Evolutionary conservation across 2,113 vertebrate species (phyloP), one percentile per base, ranked within the genome.

Genomic region (Salvelinus fontinalis): DNA sequence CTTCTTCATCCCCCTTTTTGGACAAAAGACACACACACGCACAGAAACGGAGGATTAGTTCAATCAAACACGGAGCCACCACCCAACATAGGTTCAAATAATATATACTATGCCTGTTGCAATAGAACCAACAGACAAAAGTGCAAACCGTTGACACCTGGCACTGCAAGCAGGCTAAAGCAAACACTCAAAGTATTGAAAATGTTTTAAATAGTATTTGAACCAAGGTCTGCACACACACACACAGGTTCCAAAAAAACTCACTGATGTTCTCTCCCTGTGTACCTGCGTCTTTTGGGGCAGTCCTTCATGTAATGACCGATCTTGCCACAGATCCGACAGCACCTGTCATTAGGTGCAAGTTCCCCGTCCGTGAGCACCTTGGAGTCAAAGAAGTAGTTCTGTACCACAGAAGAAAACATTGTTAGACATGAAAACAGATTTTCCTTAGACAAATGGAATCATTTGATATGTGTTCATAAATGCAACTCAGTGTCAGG

Each of bases 271-370:
- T 44, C 26, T 71, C 75, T 71, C 75, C 7, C 31, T 80, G 77
- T 91, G 86, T 81, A 99, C 98, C 98, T 96, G 90, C 96, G 97
- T 85, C 96, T 95, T 85, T 98, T 99, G 7, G 98, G 98, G 82
- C 98, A 99, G 85, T 99, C 97, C 92, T 99, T 99, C 97, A 99
- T 99, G 83, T 99, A 99, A 84, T 99, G 98, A 71, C 97, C 98
- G 76, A 99, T 99, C 92, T 99, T 99, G 69, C 98, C 98, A 77
- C 98, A 99, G 76, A 99, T 97, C 83, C 98, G 92, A 89, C 98
- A 99, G 89, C 98, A 99, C 77, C 98, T 89, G 90, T 99, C 98
- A 72, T 99, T 99, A 29, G 98, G 98, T 59, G 98, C 98, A 90
- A 98, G 79, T 82, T 99, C 97, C 20, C 97, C 98, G 78, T 99